Percentiles rank a stretch among this genome's conserved stretches.
These are phyloP conservation scores for Catocala nupta DNA, from an alignment of 2,888 invertebrate genomes.

Conservation along the genomic window DNA sequence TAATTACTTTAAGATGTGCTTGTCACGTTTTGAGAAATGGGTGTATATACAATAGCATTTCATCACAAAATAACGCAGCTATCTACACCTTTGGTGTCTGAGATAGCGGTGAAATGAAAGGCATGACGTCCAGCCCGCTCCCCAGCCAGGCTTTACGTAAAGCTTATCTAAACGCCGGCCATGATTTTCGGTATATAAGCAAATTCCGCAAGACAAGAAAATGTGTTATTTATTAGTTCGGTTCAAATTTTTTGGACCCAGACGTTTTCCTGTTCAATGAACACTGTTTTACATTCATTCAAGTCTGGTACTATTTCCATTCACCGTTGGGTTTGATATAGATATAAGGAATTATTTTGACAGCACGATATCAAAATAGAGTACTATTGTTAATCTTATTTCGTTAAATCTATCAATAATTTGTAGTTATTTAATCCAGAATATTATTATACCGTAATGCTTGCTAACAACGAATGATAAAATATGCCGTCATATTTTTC, in stretches of 20 bases:
- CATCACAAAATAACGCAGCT: slow-evolving; percentile 16
- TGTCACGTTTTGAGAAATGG: slow-evolving; percentile 32
- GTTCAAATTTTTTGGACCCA: slow-evolving; percentile 22
- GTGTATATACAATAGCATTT: slow-evolving; percentile 19
- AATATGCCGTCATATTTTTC: not conserved
- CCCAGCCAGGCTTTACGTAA: slow-evolving; percentile 16
- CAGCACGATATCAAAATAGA: not conserved
- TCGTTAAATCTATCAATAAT: no score
- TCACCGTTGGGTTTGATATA: slow-evolving; percentile 28
- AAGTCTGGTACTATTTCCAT: slow-evolving; percentile 35
- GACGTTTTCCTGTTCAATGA: slow-evolving; percentile 45
- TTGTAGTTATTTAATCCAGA: no score
- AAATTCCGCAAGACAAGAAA: slow-evolving; percentile 20
- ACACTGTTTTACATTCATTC: slow-evolving; percentile 41
- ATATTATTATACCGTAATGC: no score
- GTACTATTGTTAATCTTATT: no score
- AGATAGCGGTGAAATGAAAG: slow-evolving; percentile 16
- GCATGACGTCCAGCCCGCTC: slow-evolving; percentile 5
- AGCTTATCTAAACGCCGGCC: slow-evolving; percentile 18
- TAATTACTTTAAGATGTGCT: slow-evolving; percentile 33
- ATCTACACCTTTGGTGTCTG: slow-evolving; percentile 6
- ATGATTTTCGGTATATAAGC: slow-evolving; percentile 29
- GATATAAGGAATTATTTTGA: slow-evolving; percentile 8
- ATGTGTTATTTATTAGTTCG: slow-evolving; percentile 19
- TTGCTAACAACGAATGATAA: no score